These are phyloP conservation scores for Cyprinodon tularosa DNA, from an alignment of 2,113 vertebrate genomes.

Conservation along the genomic window DNA sequence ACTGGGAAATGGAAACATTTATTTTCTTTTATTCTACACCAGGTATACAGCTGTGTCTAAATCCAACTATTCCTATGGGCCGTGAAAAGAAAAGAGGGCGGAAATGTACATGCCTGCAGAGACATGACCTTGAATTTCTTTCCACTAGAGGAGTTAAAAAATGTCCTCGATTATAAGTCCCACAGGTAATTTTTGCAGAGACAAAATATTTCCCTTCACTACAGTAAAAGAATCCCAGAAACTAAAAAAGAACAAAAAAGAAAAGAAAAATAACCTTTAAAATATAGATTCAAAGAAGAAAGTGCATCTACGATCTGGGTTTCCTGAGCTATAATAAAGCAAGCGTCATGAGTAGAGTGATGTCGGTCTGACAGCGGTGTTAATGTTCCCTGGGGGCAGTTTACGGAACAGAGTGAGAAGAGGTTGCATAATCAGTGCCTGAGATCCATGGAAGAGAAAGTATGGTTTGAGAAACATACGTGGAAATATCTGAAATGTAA, in stretches of 20 bases:
- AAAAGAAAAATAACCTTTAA: slow-evolving; percentile 1
- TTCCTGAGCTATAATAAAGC: slow-evolving; percentile 42
- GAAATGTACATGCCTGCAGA: slow-evolving; percentile 66
- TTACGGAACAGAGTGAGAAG: slow-evolving; percentile 56
- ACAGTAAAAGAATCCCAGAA: not conserved
- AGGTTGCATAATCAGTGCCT: slow-evolving; percentile 67
- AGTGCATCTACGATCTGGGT: slow-evolving; percentile 19
- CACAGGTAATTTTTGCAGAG: slow-evolving; percentile 32
- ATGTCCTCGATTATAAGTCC: slow-evolving; percentile 33
- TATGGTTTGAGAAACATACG: slow-evolving; percentile 43
- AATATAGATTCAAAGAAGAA: slow-evolving; percentile 2
- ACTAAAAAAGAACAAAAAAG: not conserved
- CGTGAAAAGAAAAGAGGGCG: slow-evolving; percentile 46
- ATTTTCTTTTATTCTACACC: slow-evolving; percentile 9
- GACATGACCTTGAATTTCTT: slow-evolving; percentile 69
- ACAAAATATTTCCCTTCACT: not conserved
- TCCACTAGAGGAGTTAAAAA: slow-evolving; percentile 53
- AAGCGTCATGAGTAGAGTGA: slow-evolving; percentile 38
- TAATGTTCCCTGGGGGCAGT: slow-evolving; percentile 56
- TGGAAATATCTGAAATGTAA: slow-evolving; percentile 58
- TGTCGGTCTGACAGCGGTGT: slow-evolving; percentile 59
- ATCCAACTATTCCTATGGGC: slow-evolving; percentile 55
- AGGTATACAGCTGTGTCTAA: slow-evolving; percentile 52
- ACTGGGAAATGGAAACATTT: slow-evolving; percentile 40
- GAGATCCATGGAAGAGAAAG: slow-evolving; percentile 59